Evolutionary conservation across 2,797 vertebrate genomes (phyloP), one percentile per base, ranked within the genome.

Genomic region (Anas acuta): DNA sequence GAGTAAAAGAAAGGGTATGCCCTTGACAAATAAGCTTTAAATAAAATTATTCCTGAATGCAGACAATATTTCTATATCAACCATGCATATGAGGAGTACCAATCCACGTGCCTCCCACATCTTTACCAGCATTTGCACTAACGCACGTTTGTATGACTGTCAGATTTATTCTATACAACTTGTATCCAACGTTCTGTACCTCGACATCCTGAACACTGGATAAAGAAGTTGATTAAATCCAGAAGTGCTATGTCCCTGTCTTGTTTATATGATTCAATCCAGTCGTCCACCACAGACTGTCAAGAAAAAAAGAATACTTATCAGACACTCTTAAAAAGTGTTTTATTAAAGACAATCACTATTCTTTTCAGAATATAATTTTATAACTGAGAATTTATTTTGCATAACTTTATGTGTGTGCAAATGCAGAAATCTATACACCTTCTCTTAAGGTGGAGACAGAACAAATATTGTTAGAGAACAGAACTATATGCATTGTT

Each of bases 181-280:
- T 53, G 95, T 89, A 84, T 56, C 90, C 85, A 95, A 93, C 26
- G 11, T 94, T 97, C 90, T 97, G 95, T 98, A 99, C 99, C 99
- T 99, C 99, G 99, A 98, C 99, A 99, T 82, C 99, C 99, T 65
- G 99, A 99, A 97, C 99, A 99, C 98, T 99, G 99, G 97, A 99
- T 99, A 98, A 99, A 99, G 97, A 99, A 99, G 97, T 99, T 99
- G 97, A 99, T 99, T 96, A 99, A 99, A 98, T 99, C 99, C 97
- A 99, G 98, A 96, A 99, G 98, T 82, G 99, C 99, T 97, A 99
- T 98, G 97, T 99, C 99, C 98, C 99, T 97, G 98, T 99, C 99
- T 98, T 99, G 99, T 96, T 99, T 99, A 97, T 99, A 99, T 41
- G 99, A 99, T 98, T 99, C 99, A 90, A 99, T 99, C 99, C 99